Percentiles rank a stretch among this genome's conserved stretches.
Conservation (phyloP, 1,140 invertebrate genomes). For the Sycophila sp. region DNA sequence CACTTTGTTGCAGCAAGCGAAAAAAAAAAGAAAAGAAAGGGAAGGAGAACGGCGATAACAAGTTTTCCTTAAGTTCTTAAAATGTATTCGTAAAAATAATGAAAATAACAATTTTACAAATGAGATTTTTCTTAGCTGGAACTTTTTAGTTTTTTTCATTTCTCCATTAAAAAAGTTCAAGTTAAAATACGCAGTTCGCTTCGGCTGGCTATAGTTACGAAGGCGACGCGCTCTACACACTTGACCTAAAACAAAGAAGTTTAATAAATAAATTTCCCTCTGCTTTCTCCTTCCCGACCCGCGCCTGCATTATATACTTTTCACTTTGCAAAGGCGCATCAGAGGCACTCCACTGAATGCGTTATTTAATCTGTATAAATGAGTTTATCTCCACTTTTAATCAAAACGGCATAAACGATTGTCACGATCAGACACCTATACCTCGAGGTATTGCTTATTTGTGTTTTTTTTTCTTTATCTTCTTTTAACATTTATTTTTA, state of each 20-base stretch:
- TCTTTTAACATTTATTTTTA: too few species aligned
- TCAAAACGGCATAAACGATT: too few species aligned
- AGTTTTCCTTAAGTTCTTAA: conserved; percentile 3
- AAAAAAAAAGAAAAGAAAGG: not conserved
- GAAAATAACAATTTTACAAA: conserved; percentile 22
- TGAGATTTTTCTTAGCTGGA: not conserved
- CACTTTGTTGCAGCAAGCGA: not conserved
- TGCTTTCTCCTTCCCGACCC: not conserved
- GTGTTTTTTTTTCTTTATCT: too few species aligned
- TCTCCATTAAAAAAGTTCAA: not conserved
- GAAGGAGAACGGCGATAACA: too few species aligned
- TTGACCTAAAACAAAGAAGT: conserved; percentile 14
- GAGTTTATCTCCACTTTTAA: too few species aligned
- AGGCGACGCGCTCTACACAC: not conserved
- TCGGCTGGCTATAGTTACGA: not conserved
- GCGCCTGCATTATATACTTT: too few species aligned
- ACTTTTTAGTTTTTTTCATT: conserved; percentile 1
- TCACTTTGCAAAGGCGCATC: not conserved
- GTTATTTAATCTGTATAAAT: conserved; percentile 14
- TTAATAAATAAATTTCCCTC: conserved; percentile 29
- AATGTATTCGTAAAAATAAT: conserved; percentile 42
- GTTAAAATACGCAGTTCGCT: conserved; percentile 18
- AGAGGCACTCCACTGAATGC: not conserved
- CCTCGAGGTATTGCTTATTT: too few species aligned
- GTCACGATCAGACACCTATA: too few species aligned